Base-by-base conservation (phyloP, 2,888 invertebrate species). In the Molorchus minor region DNA sequence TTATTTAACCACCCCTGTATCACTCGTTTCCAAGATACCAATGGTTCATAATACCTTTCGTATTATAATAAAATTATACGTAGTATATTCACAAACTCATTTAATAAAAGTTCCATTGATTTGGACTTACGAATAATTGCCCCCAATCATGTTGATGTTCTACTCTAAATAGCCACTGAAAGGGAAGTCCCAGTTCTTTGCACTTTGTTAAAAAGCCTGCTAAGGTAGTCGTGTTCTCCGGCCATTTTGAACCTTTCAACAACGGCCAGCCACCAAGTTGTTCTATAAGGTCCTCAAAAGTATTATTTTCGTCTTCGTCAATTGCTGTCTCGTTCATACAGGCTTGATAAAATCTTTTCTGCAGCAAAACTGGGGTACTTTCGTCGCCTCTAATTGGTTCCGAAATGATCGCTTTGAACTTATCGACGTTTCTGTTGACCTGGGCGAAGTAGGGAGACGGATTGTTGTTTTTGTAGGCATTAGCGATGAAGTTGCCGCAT, bases 401-500 rank as follows among this genome's bases (percentile, higher is more conserved):
- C 1, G 49, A 62, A 1, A 73, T 59, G 8, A 72, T 52, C 0
- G 57, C 54, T 17, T 67, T 62, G 5, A 72, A 40, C 29, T 63
- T 64, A 8, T 64, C 61, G 3, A 56, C 52, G 20, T 66, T 67
- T 3, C 51, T 25, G 3, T 47, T 41, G 16, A 62, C 45, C 19
- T 59, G 40, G 2, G 7, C 60, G 44, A 46, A 53, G 20, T 30
- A 51, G 19, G 47, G 60, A 49, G 33, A 65, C 41, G 4, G 58
- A 52, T 3, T 61, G 36, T 49, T 56, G 35, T 38, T 53, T 5
- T 46, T 47, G 30, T 54, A 52, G 17, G 52, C 46, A 5, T 40
- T 38, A 29, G 45, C 52, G 2, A 58, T 78, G 77, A 90, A 91
- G 3, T 85, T 85, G 1, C 91, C 91, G 71, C 92, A 92, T 0